Evolutionary conservation across 2,797 vertebrate species (phyloP), one percentile per base, ranked within the genome.

Genomic region (Ctenochaetus hawaiiensis): DNA sequence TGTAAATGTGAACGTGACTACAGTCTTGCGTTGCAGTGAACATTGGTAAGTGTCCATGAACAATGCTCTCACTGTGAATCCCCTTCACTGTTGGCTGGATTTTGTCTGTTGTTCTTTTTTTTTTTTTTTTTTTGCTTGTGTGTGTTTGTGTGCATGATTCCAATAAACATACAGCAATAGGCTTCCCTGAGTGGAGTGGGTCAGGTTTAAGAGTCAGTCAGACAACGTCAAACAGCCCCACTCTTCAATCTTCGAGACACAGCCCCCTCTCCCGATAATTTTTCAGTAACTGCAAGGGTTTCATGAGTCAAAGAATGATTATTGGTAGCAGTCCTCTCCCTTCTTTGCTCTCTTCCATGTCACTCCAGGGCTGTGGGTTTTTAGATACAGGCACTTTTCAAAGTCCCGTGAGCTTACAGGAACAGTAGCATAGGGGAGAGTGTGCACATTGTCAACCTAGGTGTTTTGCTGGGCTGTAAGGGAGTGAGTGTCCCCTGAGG

Each of bases 131-230:
- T 73, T 47, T 78, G 78, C 56, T 56, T 72, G 47, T 72, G 54
- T 72, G 61, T 82, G 44, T 78, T 54, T 67, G 69, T 80, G 84
- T 83, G 81, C 70, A 75, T 82, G 83, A 82, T 80, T 90, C 86
- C 78, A 69, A 85, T 80, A 85, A 86, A 85, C 84, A 77, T 91
- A 88, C 90, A 92, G 91, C 92, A 73, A 89, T 81, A 81, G 77
- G 86, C 91, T 90, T 94, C 91, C 92, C 90, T 92, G 93, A 93
- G 93, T 89, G 89, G 91, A 92, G 87, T 86, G 91, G 84, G 90
- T 81, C 84, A 77, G 80, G 81, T 86, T 88, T 69, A 81, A 79
- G 73, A 90, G 90, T 89, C 75, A 43, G 61, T 78, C 79, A 70
- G 81, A 81, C 71, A 74, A 84, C 73, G 75, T 81, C 87, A 67